Percentiles rank a stretch among this genome's conserved stretches.
phyloP scores from a whole-genome alignment of 2,113 vertebrate species.

The Caracal caracal region DNA sequence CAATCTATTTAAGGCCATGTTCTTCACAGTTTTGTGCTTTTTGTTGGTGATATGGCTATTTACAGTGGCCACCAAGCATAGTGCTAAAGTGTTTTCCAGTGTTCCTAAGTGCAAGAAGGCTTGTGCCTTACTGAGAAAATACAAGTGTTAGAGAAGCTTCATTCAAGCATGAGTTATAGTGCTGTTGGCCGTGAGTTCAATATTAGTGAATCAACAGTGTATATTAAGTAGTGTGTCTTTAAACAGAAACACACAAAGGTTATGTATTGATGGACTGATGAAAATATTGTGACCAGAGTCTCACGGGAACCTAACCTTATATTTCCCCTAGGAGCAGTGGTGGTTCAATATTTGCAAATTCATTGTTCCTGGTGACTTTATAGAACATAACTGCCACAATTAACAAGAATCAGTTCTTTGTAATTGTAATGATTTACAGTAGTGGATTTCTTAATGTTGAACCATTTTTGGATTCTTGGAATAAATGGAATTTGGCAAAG shows the following conservation, averaged over 20 bases:
- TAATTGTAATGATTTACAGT: slow-evolving; percentile 5
- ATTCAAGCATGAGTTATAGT: not conserved
- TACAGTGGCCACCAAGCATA: not conserved
- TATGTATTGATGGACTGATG: not conserved
- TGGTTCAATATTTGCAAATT: not conserved
- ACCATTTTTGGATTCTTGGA: slow-evolving; percentile 21
- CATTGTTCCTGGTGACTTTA: slow-evolving; percentile 5
- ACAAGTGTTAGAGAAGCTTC: not conserved
- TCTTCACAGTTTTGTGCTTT: not conserved
- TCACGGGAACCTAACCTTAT: not conserved
- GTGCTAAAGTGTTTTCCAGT: not conserved
- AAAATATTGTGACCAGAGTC: not conserved
- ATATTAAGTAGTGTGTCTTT: not conserved
- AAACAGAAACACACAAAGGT: not conserved
- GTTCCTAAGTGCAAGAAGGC: not conserved
- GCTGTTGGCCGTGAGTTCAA: not conserved
- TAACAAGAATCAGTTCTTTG: slow-evolving; percentile 13
- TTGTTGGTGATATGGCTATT: not conserved
- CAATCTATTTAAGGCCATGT: not conserved
- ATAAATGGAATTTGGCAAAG: slow-evolving; percentile 48
- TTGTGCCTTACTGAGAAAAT: not conserved
- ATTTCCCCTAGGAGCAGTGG: not conserved
- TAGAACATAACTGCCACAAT: not conserved
- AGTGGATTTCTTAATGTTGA: slow-evolving; percentile 33
- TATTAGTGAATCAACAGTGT: not conserved